These are phyloP conservation scores for Orthonyx spaldingii DNA, from an alignment of 2,113 vertebrate species.

Conservation along the genomic window DNA sequence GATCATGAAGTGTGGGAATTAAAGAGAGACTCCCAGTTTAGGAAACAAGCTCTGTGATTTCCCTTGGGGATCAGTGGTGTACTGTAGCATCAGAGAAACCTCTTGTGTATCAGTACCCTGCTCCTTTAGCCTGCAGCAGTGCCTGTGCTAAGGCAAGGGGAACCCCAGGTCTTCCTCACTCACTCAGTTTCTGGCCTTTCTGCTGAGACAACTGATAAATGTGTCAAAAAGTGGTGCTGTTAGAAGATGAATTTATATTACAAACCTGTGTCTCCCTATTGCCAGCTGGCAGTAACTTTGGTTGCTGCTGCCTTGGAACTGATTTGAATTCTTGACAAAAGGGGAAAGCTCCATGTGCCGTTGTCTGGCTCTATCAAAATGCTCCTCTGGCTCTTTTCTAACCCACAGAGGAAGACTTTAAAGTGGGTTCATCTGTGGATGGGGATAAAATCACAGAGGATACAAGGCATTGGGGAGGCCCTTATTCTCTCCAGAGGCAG, in stretches of 20 bases:
- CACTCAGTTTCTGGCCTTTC: neutral
- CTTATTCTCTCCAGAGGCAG: neutral
- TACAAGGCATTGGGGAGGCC: no score
- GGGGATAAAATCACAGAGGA: neutral
- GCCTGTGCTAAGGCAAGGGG: neutral
- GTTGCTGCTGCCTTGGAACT: neutral
- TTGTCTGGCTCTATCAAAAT: neutral
- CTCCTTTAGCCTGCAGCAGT: accelerated
- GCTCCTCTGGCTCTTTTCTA: neutral
- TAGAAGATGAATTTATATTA: neutral
- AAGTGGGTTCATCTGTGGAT: neutral
- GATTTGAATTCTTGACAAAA: neutral
- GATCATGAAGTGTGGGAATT: neutral
- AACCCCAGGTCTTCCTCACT: neutral
- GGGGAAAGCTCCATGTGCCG: neutral
- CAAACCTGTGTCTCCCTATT: neutral
- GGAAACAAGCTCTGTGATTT: neutral
- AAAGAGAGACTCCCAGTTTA: neutral
- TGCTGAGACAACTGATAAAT: neutral
- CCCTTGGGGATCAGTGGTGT: neutral
- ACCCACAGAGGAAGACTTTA: neutral
- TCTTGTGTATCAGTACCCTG: neutral
- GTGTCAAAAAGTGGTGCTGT: neutral
- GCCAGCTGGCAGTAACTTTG: neutral
- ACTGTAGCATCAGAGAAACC: neutral